Evolutionary conservation across 2,797 vertebrate species (phyloP).

Genomic region (Karalla daura): DNA sequence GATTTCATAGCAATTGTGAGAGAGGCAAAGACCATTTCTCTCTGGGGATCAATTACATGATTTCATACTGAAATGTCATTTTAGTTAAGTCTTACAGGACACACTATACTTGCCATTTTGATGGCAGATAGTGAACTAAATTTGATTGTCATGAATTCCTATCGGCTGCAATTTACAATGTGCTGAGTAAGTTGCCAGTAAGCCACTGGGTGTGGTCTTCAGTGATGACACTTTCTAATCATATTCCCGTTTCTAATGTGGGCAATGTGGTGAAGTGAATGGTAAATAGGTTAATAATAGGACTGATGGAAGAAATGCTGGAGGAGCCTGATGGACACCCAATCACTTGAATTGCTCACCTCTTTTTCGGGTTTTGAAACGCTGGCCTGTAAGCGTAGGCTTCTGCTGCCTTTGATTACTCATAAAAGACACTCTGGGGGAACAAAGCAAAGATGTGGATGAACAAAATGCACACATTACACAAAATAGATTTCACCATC

Average conservation of each 20-base stretch:
- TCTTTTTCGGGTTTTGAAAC: constrained; percentile 99
- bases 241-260: background rate
- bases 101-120: background rate
- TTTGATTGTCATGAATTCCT: background rate
- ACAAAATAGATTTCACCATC: background rate
- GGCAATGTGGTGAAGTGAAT: too few species aligned
- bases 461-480: background rate
- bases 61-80: too few species aligned
- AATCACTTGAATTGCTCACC: constrained; percentile 70
- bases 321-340: background rate
- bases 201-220: background rate
- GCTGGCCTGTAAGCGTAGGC: constrained; percentile 98
- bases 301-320: background rate
- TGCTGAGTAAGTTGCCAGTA: background rate
- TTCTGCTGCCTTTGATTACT: constrained; percentile 99
- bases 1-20: too few species aligned
- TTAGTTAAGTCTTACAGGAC: too few species aligned
- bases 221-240: background rate
- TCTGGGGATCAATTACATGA: too few species aligned
- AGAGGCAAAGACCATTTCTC: too few species aligned
- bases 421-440: constrained; percentile 95
- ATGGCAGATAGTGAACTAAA: too few species aligned
- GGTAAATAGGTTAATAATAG: background rate
- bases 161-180: background rate
- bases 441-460: background rate